Conservation (phyloP, 2,888 invertebrate species). For the Drosophila maculinotata region DNA sequence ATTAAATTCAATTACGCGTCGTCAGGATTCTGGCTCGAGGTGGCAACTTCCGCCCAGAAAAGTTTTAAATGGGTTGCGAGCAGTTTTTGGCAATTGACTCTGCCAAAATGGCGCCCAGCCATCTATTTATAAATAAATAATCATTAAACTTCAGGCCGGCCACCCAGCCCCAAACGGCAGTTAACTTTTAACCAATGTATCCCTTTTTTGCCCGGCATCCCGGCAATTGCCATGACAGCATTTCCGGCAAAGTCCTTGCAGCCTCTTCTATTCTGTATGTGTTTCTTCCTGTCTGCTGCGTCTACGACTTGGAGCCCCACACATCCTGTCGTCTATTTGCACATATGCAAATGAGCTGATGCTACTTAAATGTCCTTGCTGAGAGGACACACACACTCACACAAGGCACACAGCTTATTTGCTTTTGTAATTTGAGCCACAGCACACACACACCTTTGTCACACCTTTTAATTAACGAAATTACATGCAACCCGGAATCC, state of each 20-base stretch:
- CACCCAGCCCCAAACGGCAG: neutral
- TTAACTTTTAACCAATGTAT: conserved; percentile 21
- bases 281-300: conserved; percentile 32
- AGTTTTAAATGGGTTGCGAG: conserved; percentile 16
- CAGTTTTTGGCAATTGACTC: conserved; percentile 6
- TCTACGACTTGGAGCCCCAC: conserved; percentile 4
- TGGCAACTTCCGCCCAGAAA: neutral
- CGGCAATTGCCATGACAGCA: conserved; percentile 22
- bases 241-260: conserved; percentile 23
- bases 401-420: conserved; percentile 25
- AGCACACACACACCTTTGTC: conserved; percentile 31
- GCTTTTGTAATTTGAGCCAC: conserved; percentile 45
- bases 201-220: conserved; percentile 4
- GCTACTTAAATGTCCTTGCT: conserved; percentile 14
- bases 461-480: conserved; percentile 79
- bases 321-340: conserved; percentile 35
- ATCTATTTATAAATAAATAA: conserved; percentile 43
- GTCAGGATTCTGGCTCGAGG: neutral
- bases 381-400: neutral
- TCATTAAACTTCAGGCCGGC: conserved; percentile 8
- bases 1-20: conserved; percentile 54
- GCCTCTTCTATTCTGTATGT: conserved; percentile 1
- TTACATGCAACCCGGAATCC: conserved; percentile 37
- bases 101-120: conserved; percentile 8
- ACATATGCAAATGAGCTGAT: conserved; percentile 46